A percentile compares a stretch with the other conserved stretches of the same genome.
These are phyloP conservation scores for Cylas formicarius DNA, from an alignment of 1,140 invertebrate genomes.

Conservation along the genomic window DNA sequence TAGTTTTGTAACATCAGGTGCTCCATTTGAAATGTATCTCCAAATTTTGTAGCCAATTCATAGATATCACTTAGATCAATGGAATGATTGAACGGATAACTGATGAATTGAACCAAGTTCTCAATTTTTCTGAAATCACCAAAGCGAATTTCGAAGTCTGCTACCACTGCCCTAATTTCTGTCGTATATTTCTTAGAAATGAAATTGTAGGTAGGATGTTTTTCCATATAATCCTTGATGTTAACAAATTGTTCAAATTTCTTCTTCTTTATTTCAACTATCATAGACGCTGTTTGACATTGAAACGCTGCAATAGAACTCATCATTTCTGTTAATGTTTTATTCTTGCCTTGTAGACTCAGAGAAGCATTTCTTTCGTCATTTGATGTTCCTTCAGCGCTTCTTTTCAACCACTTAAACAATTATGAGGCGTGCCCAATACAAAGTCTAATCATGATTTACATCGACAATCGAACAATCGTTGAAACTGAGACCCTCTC, in stretches of 20 bases:
- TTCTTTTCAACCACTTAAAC: too few species aligned
- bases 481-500: too few species aligned
- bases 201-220: conserved; percentile 8
- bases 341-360: too few species aligned
- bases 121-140: conserved; percentile 12
- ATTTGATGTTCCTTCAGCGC: too few species aligned
- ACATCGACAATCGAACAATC: too few species aligned
- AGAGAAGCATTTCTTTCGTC: too few species aligned
- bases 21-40: conserved; percentile 14
- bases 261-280: conserved; percentile 10
- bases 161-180: conserved; percentile 13
- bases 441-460: too few species aligned
- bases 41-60: conserved; percentile 14
- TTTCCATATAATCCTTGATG: conserved; percentile 13
- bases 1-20: too few species aligned
- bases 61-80: conserved; percentile 4
- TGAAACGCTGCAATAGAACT: conserved; percentile 13
- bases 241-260: conserved; percentile 9
- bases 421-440: too few species aligned
- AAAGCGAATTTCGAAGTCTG: conserved; percentile 8
- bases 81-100: conserved; percentile 15
- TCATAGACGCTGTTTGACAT: conserved; percentile 13
- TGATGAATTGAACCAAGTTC: conserved; percentile 10
- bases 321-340: conserved; percentile 31
- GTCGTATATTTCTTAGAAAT: conserved; percentile 10